These are phyloP conservation scores for Phodopus roborovskii DNA, from an alignment of 2,113 vertebrate species.

Conservation along the genomic window DNA sequence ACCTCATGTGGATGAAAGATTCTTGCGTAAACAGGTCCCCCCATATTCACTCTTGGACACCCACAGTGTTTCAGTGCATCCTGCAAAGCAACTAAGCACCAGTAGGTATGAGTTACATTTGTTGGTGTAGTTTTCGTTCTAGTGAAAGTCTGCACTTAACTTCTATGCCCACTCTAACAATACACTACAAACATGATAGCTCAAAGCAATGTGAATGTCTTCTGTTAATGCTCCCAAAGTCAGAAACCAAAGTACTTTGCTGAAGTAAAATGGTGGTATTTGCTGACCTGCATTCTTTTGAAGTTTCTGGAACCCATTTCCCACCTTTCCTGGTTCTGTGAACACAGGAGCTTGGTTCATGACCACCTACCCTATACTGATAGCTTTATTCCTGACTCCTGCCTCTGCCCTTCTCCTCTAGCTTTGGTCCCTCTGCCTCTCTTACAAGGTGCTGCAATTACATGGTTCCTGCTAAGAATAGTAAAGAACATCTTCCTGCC, in stretches of 20 bases:
- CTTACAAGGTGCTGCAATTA: background rate
- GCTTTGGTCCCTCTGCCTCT: background rate
- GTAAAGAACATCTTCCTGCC: background rate
- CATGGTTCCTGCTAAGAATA: background rate
- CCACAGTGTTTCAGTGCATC: background rate
- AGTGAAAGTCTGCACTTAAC: fast-evolving
- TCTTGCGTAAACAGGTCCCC: background rate
- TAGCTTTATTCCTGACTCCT: background rate
- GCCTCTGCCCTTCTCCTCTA: background rate
- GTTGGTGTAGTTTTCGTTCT: background rate
- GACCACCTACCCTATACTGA: too few relatives aligned
- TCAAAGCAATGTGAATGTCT: background rate
- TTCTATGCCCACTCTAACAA: background rate
- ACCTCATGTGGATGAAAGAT: background rate
- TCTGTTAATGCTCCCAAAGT: background rate
- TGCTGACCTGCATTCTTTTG: background rate
- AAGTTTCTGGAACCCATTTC: background rate
- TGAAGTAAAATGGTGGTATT: background rate
- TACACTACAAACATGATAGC: background rate
- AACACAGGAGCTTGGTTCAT: background rate
- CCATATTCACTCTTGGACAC: background rate
- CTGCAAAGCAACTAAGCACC: background rate
- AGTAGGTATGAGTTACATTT: background rate
- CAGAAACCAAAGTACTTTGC: background rate
- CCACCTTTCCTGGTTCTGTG: background rate